Percentiles rank a stretch among this genome's conserved stretches.
Evolutionary conservation across 2,113 vertebrate genomes (phyloP).

Genomic region (Leptodactylus fuscus): DNA sequence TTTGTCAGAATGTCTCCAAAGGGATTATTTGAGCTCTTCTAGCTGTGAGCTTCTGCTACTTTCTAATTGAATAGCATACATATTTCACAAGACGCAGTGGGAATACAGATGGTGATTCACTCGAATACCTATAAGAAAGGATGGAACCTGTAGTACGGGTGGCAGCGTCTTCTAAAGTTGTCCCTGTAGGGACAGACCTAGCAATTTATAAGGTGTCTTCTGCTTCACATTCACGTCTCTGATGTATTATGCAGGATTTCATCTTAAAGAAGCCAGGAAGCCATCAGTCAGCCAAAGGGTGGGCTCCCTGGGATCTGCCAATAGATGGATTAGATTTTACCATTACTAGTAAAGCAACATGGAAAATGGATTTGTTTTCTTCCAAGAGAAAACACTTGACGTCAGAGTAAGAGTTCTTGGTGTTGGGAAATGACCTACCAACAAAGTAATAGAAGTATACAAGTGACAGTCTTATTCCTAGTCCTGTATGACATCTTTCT

Average conservation of each 20-base stretch:
- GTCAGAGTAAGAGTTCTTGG: background rate
- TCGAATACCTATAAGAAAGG: background rate
- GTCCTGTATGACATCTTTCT: background rate
- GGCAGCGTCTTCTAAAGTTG: background rate
- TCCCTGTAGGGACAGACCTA: constrained; percentile 2
- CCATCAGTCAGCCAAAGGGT: constrained; percentile 43
- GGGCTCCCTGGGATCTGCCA: constrained; percentile 31
- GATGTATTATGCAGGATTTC: constrained; percentile 38
- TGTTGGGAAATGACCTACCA: constrained; percentile 1
- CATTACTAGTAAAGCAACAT: constrained; percentile 44
- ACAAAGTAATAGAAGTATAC: background rate
- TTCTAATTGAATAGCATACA: background rate
- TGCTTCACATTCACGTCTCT: background rate
- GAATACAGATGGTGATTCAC: constrained; percentile 33
- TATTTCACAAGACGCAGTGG: background rate
- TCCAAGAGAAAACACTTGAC: constrained; percentile 30
- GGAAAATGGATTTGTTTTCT: constrained; percentile 42
- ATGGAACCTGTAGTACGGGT: background rate
- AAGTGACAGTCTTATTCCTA: background rate
- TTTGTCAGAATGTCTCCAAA: constrained; percentile 11
- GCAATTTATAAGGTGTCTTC: background rate
- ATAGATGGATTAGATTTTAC: constrained; percentile 44
- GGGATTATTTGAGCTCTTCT: constrained; percentile 7
- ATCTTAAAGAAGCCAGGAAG: background rate
- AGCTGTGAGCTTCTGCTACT: constrained; percentile 25